phyloP scores from a whole-genome alignment of 2,888 invertebrate genomes.

The Seladonia tumulorum region DNA sequence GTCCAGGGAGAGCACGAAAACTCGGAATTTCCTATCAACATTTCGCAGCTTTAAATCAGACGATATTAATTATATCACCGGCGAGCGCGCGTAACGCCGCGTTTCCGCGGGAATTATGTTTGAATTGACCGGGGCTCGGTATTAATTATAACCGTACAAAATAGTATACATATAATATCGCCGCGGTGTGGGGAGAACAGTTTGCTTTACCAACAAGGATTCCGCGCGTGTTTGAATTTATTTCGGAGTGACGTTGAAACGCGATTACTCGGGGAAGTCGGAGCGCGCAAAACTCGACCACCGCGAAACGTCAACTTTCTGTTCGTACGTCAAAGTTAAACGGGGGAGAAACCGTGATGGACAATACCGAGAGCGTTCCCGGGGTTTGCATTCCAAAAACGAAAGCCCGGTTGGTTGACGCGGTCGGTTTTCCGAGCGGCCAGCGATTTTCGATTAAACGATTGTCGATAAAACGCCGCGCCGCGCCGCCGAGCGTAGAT shows the following conservation, averaged over 20 bases:
- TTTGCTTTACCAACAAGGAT: conserved; percentile 55
- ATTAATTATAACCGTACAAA: conserved; percentile 73
- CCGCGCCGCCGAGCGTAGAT: not conserved
- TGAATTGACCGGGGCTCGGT: conserved; percentile 70
- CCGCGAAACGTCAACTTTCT: conserved; percentile 30
- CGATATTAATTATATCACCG: conserved; percentile 75
- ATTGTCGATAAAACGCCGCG: not conserved
- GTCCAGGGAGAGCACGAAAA: not conserved
- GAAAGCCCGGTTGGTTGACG: not conserved
- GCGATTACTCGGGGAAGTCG: conserved; percentile 33
- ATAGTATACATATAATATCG: conserved; percentile 40
- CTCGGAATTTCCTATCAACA: conserved; percentile 48
- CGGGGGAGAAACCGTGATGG: not conserved
- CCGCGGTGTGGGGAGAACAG: conserved; percentile 40
- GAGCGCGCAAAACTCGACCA: conserved; percentile 27
- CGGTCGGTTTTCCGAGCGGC: not conserved
- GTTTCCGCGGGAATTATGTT: conserved; percentile 57
- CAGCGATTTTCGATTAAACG: not conserved
- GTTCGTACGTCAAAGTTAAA: conserved; percentile 33
- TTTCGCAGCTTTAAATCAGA: conserved; percentile 70
- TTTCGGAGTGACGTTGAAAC: conserved; percentile 31
- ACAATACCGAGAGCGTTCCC: conserved; percentile 11
- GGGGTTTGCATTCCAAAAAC: not conserved
- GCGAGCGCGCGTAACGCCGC: conserved; percentile 62
- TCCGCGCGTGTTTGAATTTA: conserved; percentile 59